Base-by-base conservation (phyloP, 2,888 invertebrate species). In the Cataglyphis livida region DNA sequence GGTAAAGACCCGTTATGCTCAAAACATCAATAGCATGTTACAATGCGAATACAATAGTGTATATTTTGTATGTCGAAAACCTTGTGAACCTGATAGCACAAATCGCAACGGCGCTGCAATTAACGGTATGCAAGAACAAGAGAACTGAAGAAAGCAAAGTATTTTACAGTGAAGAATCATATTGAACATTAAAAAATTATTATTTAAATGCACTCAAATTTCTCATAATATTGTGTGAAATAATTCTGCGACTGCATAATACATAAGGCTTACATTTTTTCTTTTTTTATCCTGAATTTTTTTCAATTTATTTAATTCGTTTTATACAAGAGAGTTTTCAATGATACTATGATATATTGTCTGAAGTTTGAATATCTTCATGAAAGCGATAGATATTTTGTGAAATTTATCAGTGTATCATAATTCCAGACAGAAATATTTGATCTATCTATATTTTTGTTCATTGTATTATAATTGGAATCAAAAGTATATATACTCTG, bases 1-100 rank as follows among this genome's bases (percentile, higher is more conserved):
- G 18, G 95, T 98, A 0, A 97, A 97, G 91, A 98, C 98, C 57
- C 97, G 97, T 91, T 99, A 99, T 94, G 98, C 98, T 6, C 98
- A 99, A 94, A 99, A 99, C 94, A 97, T 97, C 0, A 96, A 96
- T 84, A 98, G 98, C 0, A 99, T 99, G 99, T 96, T 99, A 91
- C 97, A 98, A 90, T 98, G 98, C 91, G 97, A 98, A 92, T 99
- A 99, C 92, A 97, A 97, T 92, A 98, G 98, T 78, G 97, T 98
- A 0, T 99, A 98, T 95, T 98, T 99, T 94, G 97, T 99, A 1
- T 99, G 98, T 91, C 96, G 96, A 90, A 99, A 99, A 93, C 97
- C 98, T 5, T 89, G 90, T 64, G 91, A 89, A 83, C 82, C 88
- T 62, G 90, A 91, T n/a, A 78, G 83, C 32, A 81, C 38, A 44